Base-by-base conservation (phyloP, 2,888 invertebrate genomes). In the Parelbella ahira region DNA sequence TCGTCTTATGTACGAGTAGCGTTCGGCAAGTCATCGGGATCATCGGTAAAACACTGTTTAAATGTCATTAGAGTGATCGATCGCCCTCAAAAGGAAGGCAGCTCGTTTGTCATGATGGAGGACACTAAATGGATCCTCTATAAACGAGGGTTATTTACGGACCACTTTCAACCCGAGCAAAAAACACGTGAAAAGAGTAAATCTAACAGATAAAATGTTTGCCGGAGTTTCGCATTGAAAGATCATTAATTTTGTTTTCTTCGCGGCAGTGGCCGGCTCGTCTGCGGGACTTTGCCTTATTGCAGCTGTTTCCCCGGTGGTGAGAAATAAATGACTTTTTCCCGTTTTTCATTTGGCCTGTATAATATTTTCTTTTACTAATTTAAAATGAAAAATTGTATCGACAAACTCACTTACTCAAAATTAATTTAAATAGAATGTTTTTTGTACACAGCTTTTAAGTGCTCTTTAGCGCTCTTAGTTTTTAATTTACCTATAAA, bases 11-110 rank as follows among this genome's bases (percentile, higher is more conserved):
- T n/a, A n/a, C n/a, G n/a, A n/a, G n/a, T 33, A 21, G 23, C 21
- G 47, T 37, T 38, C 41, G 37, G 62, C 69, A 56, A 70, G 68
- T 71, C 72, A 69, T 55, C 45, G 49, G 51, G 60, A 60, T 63
- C 63, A 68, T 60, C 62, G 55, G 58, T 63, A 60, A 60, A 58
- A 62, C 63, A 68, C 61, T 65, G 66, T 68, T 74, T 69, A 76
- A 76, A 76, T 67, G 75, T 71, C 80, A 74, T 81, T 78, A 79
- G 56, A 48, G 67, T 82, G 82, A 84, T 81, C 66, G 80, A 83
- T 83, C 59, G 60, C 54, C 58, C 53, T 50, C 53, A 54, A 65
- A 68, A 65, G 63, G 63, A 69, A 63, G 70, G 60, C 59, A 62
- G 65, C 68, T 82, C 82, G 69, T 82, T 82, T 82, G 79, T 83